Evolutionary conservation across 2,888 invertebrate species (phyloP), one percentile per base, ranked within the genome.

Genomic region (Gisinianus flammeolus): DNA sequence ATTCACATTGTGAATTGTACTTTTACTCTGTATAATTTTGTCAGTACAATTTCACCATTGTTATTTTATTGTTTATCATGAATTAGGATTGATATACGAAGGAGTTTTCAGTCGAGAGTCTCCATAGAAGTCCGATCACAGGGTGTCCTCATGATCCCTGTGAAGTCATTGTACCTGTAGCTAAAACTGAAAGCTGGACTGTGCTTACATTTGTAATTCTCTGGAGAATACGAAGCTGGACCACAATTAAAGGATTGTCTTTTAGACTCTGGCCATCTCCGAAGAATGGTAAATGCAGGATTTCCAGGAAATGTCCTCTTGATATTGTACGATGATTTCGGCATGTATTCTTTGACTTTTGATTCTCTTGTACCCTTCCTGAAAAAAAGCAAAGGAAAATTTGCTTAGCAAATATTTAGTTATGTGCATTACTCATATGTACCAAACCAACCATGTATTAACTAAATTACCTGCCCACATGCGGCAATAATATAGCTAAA

Each of bases 41-140:
- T n/a, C n/a, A 44, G 44, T 44, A 44, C 16, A 44, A 10, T 44
- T 44, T 10, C 8, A 10, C 16, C 16, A 44, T 44, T 44, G 44
- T 44, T 44, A 16, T 44, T 44, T 44, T 16, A 10, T 44, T 44
- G 5, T 30, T 30, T 24, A 10, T 30, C 67, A 24, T n/a, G n/a
- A n/a, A n/a, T n/a, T n/a, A n/a, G n/a, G n/a, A n/a, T 19, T 62
- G 24, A n/a, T n/a, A n/a, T n/a, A n/a, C n/a, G n/a, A n/a, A n/a
- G n/a, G n/a, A n/a, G n/a, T 10, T 33, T 68, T 19, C 12, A 26
- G 31, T 68, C 76, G 24, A 76, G 68, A 2, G 76, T 67, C 19
- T 54, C 35, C 12, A 70, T 62, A 33, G 54, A 28, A 4, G 67
- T 12, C 64, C 70, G 76, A 72, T 79, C 79, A 70, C 77, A 79